These are phyloP conservation scores for Choristoneura rosaceana DNA, from an alignment of 2,888 invertebrate species.

Conservation along the genomic window DNA sequence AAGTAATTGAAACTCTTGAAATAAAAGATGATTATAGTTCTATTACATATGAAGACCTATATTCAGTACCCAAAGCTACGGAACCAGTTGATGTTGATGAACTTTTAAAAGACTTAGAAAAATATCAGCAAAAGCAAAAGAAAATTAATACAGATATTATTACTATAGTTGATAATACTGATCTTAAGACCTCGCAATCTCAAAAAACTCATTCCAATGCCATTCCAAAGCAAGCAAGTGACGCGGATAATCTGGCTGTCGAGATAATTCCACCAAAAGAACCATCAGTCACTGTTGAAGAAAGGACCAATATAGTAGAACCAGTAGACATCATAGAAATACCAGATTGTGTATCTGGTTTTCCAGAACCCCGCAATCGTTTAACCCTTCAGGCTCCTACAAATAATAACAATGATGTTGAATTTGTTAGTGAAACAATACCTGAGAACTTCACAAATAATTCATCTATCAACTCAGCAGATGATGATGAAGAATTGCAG, in stretches of 20 bases:
- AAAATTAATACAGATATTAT: conserved; percentile 42
- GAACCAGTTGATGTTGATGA: conserved; percentile 60
- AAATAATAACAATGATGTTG: conserved; percentile 21
- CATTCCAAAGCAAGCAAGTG: neutral
- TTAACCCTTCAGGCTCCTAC: neutral
- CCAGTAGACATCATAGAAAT: conserved; percentile 8
- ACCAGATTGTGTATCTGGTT: conserved; percentile 16
- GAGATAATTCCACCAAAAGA: no score
- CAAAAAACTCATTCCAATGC: neutral
- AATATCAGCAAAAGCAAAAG: conserved; percentile 46
- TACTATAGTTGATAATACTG: conserved; percentile 44
- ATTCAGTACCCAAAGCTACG: neutral
- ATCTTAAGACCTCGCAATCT: neutral
- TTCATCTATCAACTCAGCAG: neutral
- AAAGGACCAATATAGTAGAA: neutral
- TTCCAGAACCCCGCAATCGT: conserved; percentile 1
- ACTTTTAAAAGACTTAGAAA: conserved; percentile 56
- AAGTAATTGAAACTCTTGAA: neutral
- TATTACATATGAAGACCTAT: neutral
- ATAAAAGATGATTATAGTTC: conserved; percentile 15
- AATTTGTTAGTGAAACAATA: conserved; percentile 18
- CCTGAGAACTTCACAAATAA: neutral
- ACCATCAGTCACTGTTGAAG: no score
- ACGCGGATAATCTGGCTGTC: no score
- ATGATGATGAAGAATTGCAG: neutral